phyloP scores from a whole-genome alignment of 2,113 vertebrate species.

The Oreotrochilus melanogaster region DNA sequence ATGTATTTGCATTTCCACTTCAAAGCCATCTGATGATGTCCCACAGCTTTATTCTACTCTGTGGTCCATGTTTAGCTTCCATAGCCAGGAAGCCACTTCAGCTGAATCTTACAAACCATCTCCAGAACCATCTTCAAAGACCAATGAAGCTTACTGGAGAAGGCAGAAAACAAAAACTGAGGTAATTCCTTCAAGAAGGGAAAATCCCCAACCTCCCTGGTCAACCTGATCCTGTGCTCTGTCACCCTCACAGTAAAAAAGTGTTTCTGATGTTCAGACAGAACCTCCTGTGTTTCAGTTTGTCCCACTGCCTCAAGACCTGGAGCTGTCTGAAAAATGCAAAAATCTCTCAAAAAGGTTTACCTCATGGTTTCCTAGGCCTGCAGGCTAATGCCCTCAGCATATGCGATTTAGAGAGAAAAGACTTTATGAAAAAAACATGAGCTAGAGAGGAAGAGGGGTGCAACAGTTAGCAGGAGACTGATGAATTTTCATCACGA shows the following conservation, averaged over 20 bases:
- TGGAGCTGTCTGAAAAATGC: not conserved
- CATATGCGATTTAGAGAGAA: accelerated
- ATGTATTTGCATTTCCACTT: not conserved
- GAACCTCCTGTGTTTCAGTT: not conserved
- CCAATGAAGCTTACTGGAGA: not conserved
- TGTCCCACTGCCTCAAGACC: not conserved
- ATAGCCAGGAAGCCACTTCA: not conserved
- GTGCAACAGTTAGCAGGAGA: not conserved
- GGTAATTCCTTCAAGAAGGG: not conserved
- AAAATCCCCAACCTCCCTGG: not conserved
- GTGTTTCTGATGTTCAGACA: not conserved
- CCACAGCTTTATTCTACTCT: not conserved
- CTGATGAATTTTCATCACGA: not conserved
- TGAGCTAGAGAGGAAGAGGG: not conserved
- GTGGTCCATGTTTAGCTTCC: not conserved
- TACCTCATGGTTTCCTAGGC: not conserved
- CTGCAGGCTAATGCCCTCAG: not conserved
- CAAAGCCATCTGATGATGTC: not conserved
- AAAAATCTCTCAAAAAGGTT: not conserved
- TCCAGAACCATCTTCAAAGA: not conserved
- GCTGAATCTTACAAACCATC: not conserved
- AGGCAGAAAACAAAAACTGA: not conserved
- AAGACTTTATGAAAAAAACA: not conserved
- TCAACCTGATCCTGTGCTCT: not conserved
- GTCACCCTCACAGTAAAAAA: not conserved